Percentiles rank a stretch among this genome's conserved stretches.
These are phyloP conservation scores for Trachymyrmex septentrionalis DNA, from an alignment of 1,140 invertebrate species.

Conservation along the genomic window DNA sequence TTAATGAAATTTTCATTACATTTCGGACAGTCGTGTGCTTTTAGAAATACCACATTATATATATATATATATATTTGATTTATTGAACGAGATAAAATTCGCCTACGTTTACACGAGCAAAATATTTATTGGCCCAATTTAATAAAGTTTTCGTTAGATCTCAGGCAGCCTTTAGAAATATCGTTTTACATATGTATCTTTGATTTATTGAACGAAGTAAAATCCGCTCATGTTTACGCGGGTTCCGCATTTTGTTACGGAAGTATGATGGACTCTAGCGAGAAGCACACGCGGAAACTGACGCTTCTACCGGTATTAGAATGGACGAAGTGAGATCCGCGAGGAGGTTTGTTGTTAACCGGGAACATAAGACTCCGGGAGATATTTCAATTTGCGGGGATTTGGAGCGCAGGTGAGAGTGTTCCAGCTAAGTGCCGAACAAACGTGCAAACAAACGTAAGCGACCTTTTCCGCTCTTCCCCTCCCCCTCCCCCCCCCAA, in stretches of 20 bases:
- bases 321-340: constrained; percentile 78
- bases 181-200: neutral
- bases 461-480: constrained; percentile 68
- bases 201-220: neutral
- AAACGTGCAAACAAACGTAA: constrained; percentile 78
- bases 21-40: too few relatives aligned
- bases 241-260: constrained; percentile 9
- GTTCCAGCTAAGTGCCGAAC: constrained; percentile 77
- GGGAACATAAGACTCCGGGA: constrained; percentile 75
- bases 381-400: constrained; percentile 82
- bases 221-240: constrained; percentile 8
- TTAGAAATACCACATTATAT: too few relatives aligned
- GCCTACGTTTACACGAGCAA: neutral
- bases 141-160: neutral
- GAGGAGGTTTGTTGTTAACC: constrained; percentile 81
- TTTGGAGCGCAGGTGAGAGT: constrained; percentile 73
- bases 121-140: neutral
- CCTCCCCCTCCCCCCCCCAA: neutral
- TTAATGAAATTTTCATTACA: too few relatives aligned
- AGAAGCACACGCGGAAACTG: constrained; percentile 70
- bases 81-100: neutral
- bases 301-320: constrained; percentile 74
- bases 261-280: constrained; percentile 67
- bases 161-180: neutral
- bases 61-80: neutral